Conservation (phyloP, 2,113 vertebrate species). For the Siphamia tubifer region DNA sequence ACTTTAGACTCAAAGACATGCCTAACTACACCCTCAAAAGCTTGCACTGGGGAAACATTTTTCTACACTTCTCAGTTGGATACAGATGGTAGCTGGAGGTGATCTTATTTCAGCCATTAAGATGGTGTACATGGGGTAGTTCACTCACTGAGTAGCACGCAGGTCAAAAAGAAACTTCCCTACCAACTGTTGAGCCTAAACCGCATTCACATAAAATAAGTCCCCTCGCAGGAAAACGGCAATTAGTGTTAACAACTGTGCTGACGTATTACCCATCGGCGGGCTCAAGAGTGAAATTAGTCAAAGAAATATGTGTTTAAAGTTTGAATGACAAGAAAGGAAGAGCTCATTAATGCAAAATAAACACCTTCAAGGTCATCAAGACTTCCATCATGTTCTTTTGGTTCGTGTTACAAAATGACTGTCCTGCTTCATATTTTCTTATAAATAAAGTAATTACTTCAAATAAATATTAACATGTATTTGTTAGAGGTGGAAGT, state of each 20-base stretch:
- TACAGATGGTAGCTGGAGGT: slow-evolving; percentile 3
- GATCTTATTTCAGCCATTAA: slow-evolving; percentile 48
- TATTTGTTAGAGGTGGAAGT: too few species aligned
- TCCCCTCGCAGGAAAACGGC: slow-evolving; percentile 33
- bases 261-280: slow-evolving; percentile 4
- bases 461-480: too few species aligned
- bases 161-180: slow-evolving; percentile 56
- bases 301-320: background rate
- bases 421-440: too few species aligned
- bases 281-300: slow-evolving; percentile 2
- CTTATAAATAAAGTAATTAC: too few species aligned
- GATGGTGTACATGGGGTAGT: slow-evolving; percentile 22
- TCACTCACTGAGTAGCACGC: slow-evolving; percentile 38
- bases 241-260: slow-evolving; percentile 20
- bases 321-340: background rate
- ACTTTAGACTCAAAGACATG: background rate
- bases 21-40: background rate
- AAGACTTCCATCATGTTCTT: too few species aligned
- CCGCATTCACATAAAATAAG: slow-evolving; percentile 49
- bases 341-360: too few species aligned
- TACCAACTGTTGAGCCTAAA: slow-evolving; percentile 39
- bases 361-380: too few species aligned
- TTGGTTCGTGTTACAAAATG: too few species aligned
- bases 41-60: background rate
- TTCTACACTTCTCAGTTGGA: background rate